phyloP scores from a whole-genome alignment of 2,888 invertebrate genomes.

The Heptascelio sp. region DNA sequence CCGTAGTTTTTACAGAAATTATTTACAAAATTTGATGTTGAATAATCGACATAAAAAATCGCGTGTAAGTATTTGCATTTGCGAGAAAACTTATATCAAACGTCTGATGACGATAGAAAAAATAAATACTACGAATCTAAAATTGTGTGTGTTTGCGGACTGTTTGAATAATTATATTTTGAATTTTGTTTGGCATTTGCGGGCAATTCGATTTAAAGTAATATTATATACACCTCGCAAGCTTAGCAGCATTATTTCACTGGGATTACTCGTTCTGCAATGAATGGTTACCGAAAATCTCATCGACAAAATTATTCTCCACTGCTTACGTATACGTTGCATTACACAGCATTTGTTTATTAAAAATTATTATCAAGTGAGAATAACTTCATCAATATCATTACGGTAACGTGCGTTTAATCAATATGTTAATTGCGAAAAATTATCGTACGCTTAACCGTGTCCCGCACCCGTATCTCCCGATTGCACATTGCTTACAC shows the following conservation, averaged over 20 bases:
- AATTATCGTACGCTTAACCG: slow-evolving; percentile 58
- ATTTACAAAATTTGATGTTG: slow-evolving; percentile 40
- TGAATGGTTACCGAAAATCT: slow-evolving; percentile 36
- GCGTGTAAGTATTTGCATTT: slow-evolving; percentile 6
- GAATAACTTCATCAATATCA: slow-evolving; percentile 52
- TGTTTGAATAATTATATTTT: slow-evolving; percentile 71
- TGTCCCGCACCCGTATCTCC: slow-evolving; percentile 79
- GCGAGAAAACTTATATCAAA: slow-evolving; percentile 81
- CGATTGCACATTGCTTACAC: slow-evolving; percentile 79
- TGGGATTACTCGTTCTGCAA: slow-evolving; percentile 30
- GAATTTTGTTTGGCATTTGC: slow-evolving; percentile 77
- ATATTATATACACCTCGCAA: slow-evolving; percentile 81
- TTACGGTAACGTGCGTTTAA: neutral
- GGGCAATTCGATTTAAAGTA: slow-evolving; percentile 78
- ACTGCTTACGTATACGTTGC: slow-evolving; percentile 34
- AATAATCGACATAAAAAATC: slow-evolving; percentile 1
- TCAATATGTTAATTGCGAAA: slow-evolving; percentile 31
- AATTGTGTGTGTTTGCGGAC: slow-evolving; percentile 77
- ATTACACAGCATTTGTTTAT: slow-evolving; percentile 17
- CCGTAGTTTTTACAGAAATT: slow-evolving; percentile 31
- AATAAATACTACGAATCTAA: slow-evolving; percentile 83
- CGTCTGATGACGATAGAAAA: slow-evolving; percentile 78
- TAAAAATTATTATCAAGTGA: slow-evolving; percentile 25
- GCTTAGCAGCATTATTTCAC: slow-evolving; percentile 71
- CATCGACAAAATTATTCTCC: slow-evolving; percentile 53